phyloP scores from a whole-genome alignment of 2,797 vertebrate species.

The Coluber constrictor region DNA sequence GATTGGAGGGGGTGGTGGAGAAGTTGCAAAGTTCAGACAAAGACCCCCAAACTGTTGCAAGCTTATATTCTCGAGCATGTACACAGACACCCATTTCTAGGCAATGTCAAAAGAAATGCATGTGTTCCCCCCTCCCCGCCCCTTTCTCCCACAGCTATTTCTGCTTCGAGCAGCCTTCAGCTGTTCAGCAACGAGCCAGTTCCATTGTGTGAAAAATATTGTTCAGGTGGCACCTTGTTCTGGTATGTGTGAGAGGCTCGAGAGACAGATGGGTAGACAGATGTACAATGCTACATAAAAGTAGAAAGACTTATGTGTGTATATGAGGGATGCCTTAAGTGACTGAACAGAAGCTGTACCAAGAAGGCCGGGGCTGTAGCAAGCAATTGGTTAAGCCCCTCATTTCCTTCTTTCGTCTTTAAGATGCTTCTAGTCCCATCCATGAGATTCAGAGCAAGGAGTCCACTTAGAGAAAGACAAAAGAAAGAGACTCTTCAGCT shows the following conservation, averaged over 20 bases:
- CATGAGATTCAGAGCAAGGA: slow-evolving; percentile 56
- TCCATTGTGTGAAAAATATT: slow-evolving; percentile 53
- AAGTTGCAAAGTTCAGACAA: slow-evolving; percentile 53
- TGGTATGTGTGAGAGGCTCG: slow-evolving; percentile 48
- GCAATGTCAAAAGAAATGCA: background rate
- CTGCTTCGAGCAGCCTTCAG: slow-evolving; percentile 43
- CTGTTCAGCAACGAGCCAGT: slow-evolving; percentile 22
- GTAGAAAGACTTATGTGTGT: slow-evolving; percentile 66
- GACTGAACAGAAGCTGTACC: slow-evolving; percentile 42
- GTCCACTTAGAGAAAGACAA: slow-evolving; percentile 80
- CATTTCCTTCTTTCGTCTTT: slow-evolving; percentile 41
- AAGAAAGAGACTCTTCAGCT: slow-evolving; percentile 69
- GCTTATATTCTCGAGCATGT: slow-evolving; percentile 9
- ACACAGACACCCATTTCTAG: background rate
- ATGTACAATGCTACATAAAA: slow-evolving; percentile 69
- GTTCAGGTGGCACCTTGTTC: slow-evolving; percentile 65
- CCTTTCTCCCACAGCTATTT: slow-evolving; percentile 33
- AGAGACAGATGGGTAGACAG: slow-evolving; percentile 76
- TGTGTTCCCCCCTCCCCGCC: slow-evolving; percentile 12
- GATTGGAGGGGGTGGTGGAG: background rate
- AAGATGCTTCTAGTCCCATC: slow-evolving; percentile 61
- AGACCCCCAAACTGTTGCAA: slow-evolving; percentile 71
- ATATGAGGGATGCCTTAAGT: slow-evolving; percentile 45
- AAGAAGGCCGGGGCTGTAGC: slow-evolving; percentile 17
- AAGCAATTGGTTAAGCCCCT: slow-evolving; percentile 62